phyloP scores from a whole-genome alignment of 2,113 vertebrate genomes.

The Phocoena phocoena region DNA sequence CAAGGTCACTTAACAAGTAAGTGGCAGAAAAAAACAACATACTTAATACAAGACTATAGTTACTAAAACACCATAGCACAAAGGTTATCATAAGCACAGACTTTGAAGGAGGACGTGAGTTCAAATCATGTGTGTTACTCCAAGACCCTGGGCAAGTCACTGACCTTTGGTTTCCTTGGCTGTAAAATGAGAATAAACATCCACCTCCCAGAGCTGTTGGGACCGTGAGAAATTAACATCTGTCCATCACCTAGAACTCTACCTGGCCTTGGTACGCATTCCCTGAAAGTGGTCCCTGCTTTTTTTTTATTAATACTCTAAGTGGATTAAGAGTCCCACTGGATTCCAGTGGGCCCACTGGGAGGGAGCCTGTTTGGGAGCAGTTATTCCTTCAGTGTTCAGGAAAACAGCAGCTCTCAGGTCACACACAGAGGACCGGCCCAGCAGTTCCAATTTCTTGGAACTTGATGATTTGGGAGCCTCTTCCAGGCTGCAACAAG shows the following conservation, averaged over 20 bases:
- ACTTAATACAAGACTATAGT: neutral
- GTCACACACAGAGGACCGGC: neutral
- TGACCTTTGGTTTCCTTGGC: neutral
- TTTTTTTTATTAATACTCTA: neutral
- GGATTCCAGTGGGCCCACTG: neutral
- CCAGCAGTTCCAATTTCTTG: neutral
- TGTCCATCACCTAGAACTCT: neutral
- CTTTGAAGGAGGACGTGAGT: neutral
- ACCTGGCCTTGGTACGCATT: neutral
- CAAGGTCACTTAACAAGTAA: conserved; percentile 29
- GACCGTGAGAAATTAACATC: neutral
- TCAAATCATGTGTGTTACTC: neutral
- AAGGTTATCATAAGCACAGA: neutral
- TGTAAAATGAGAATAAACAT: neutral
- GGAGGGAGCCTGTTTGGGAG: neutral
- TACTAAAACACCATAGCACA: neutral
- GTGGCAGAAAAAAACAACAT: neutral
- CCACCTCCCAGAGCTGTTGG: neutral
- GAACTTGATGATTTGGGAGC: neutral
- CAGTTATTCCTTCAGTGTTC: neutral
- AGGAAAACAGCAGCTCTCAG: neutral
- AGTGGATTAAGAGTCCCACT: neutral
- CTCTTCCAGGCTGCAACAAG: neutral
- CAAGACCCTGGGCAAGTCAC: neutral
- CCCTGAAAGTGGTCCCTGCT: neutral